Percentiles rank a stretch among this genome's conserved stretches.
Evolutionary conservation across 2,888 invertebrate species (phyloP).

Genomic region (Synergus japonicus): DNA sequence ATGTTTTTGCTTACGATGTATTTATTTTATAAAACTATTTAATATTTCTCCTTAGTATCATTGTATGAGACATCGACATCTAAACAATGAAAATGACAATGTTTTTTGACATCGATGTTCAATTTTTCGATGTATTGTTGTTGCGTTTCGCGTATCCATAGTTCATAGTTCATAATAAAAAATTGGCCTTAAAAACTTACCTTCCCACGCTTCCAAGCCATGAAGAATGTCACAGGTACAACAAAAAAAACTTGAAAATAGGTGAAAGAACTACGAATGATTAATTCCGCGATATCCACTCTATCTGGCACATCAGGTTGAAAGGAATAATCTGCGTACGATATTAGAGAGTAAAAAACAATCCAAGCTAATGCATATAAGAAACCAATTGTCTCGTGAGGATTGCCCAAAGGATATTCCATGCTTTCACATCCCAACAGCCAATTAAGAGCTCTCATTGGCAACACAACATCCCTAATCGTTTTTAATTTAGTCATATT

Average conservation of each 20-base stretch:
- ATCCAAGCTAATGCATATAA: background rate
- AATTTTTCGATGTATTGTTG: too few relatives aligned
- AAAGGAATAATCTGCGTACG: too few relatives aligned
- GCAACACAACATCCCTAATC: slow-evolving; percentile 45
- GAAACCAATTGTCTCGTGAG: background rate
- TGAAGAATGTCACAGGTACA: background rate
- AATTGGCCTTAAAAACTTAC: background rate
- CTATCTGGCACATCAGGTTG: too few relatives aligned
- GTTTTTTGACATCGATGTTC: too few relatives aligned
- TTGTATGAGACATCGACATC: too few relatives aligned
- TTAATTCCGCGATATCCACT: background rate
- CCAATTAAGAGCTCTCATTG: slow-evolving; percentile 40
- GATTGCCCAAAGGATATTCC: slow-evolving; percentile 14
- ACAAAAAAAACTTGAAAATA: background rate
- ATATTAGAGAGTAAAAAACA: background rate
- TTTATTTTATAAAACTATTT: too few relatives aligned
- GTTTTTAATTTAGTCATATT: slow-evolving; percentile 34
- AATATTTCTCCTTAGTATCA: too few relatives aligned
- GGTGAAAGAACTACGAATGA: background rate
- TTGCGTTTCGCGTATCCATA: too few relatives aligned
- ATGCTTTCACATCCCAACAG: slow-evolving; percentile 6
- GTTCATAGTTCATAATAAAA: too few relatives aligned
- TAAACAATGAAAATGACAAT: too few relatives aligned
- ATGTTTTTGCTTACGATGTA: too few relatives aligned
- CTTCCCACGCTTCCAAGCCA: background rate